These are phyloP conservation scores for Ornithoptera alexandrae DNA, from an alignment of 2,888 invertebrate species.

Conservation along the genomic window DNA sequence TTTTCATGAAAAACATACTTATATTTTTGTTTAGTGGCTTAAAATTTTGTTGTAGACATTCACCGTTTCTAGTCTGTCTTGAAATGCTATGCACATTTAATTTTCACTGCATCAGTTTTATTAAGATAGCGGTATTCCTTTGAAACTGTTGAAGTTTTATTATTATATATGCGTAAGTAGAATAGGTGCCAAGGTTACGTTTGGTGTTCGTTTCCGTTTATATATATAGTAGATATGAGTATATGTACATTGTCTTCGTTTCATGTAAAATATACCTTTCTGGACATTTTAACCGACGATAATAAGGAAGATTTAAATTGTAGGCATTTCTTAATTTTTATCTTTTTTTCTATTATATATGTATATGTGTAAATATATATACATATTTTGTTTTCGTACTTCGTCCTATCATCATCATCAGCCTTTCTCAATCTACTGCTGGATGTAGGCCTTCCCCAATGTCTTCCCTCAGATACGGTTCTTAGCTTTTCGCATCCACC, in stretches of 20 bases:
- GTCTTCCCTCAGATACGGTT: too few relatives aligned
- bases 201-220: constrained; percentile 30
- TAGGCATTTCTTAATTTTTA: too few relatives aligned
- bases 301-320: too few relatives aligned
- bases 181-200: constrained; percentile 37
- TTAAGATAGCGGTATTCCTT: background rate
- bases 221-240: constrained; percentile 19
- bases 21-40: background rate
- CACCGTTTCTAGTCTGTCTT: background rate
- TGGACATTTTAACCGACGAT: background rate
- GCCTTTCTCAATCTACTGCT: too few relatives aligned
- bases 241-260: background rate
- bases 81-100: background rate
- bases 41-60: background rate
- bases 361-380: too few relatives aligned
- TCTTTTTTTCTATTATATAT: too few relatives aligned
- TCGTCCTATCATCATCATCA: too few relatives aligned
- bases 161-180: constrained; percentile 36
- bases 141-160: constrained; percentile 30
- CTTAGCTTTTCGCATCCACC: too few relatives aligned
- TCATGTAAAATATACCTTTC: background rate
- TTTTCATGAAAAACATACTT: background rate
- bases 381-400: too few relatives aligned
- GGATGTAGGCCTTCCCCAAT: too few relatives aligned
- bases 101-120: background rate